Evolutionary conservation across 1,140 invertebrate species (phyloP).

Genomic region (Calliopsis andreniformis): DNA sequence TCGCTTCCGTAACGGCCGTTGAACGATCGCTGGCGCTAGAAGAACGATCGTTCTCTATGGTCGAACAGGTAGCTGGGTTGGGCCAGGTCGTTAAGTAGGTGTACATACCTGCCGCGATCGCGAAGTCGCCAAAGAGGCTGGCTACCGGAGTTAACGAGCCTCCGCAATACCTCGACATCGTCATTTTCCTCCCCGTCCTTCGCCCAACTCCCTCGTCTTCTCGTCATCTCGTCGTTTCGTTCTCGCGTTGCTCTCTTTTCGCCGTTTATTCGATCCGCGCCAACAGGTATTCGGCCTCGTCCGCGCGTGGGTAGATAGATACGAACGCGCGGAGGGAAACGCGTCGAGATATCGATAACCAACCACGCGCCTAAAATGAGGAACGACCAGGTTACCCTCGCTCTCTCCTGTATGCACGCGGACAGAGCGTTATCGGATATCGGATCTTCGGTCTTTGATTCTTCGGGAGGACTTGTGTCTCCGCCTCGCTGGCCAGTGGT

Average conservation of each 20-base stretch:
- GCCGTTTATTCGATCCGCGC: conserved; percentile 15
- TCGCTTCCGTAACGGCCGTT: conserved; percentile 55
- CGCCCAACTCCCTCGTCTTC: background rate
- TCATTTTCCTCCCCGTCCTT: conserved; percentile 14
- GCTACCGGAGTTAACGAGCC: conserved; percentile 67
- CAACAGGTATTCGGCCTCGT: conserved; percentile 33
- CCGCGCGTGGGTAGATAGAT: conserved; percentile 33
- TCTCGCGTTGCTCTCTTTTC: background rate
- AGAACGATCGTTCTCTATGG: conserved; percentile 66
- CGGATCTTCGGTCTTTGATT: conserved; percentile 50
- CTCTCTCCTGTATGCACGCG: conserved; percentile 15
- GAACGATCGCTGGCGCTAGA: conserved; percentile 63
- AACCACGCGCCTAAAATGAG: conserved; percentile 59
- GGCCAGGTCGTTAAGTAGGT: conserved; percentile 67
- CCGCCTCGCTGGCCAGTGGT: conserved; percentile 40
- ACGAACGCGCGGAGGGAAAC: background rate
- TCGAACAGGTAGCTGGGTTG: conserved; percentile 68
- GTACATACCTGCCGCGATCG: conserved; percentile 64
- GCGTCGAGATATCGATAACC: conserved; percentile 57
- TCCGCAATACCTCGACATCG: conserved; percentile 23
- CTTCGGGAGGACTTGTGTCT: conserved; percentile 28
- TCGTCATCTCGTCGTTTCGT: conserved; percentile 7
- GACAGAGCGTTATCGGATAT: conserved; percentile 51
- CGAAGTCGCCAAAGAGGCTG: conserved; percentile 61
- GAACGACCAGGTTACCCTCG: conserved; percentile 5